A percentile compares a stretch with the other conserved stretches of the same genome.
Evolutionary conservation across 2,888 invertebrate species (phyloP).

Genomic region (Apantesis nais): DNA sequence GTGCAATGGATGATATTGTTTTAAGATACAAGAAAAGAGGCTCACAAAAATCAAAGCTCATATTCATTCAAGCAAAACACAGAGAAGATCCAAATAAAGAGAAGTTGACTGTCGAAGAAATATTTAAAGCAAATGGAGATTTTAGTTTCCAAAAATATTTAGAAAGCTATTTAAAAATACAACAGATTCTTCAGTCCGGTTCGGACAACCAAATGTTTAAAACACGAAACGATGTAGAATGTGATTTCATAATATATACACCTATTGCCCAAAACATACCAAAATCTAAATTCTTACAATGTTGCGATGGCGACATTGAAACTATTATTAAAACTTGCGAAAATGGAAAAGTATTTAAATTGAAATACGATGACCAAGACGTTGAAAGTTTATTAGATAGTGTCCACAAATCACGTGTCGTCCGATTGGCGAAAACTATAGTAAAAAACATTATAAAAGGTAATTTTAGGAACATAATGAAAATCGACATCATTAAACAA

Average conservation of each 20-base stretch:
- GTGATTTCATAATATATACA: constrained; percentile 40
- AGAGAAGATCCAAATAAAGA: constrained; percentile 26
- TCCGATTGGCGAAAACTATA: constrained; percentile 30
- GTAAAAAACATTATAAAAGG: constrained; percentile 30
- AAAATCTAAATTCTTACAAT: constrained; percentile 12
- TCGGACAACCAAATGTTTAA: constrained; percentile 31
- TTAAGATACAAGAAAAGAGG: constrained; percentile 36
- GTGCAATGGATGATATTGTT: constrained; percentile 48
- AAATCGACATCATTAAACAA: constrained; percentile 32
- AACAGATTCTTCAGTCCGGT: constrained; percentile 22
- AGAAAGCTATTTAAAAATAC: constrained; percentile 36
- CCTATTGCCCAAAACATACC: constrained; percentile 27
- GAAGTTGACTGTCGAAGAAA: constrained; percentile 30
- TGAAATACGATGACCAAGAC: constrained; percentile 31
- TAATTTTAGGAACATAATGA: constrained; percentile 31
- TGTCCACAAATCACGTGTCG: constrained; percentile 29
- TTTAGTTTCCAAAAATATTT: constrained; percentile 38
- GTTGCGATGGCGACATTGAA: constrained; percentile 5
- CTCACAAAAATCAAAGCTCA: constrained; percentile 22
- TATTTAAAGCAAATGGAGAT: constrained; percentile 29
- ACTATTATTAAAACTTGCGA: constrained; percentile 27
- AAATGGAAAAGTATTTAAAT: constrained; percentile 26
- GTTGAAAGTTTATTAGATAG: constrained; percentile 23
- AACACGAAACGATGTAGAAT: constrained; percentile 23
- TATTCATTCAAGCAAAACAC: constrained; percentile 48